Percentiles rank a stretch among this genome's conserved stretches.
These are phyloP conservation scores for Heteromyza rotundicornis DNA, from an alignment of 2,888 invertebrate genomes.

Conservation along the genomic window DNA sequence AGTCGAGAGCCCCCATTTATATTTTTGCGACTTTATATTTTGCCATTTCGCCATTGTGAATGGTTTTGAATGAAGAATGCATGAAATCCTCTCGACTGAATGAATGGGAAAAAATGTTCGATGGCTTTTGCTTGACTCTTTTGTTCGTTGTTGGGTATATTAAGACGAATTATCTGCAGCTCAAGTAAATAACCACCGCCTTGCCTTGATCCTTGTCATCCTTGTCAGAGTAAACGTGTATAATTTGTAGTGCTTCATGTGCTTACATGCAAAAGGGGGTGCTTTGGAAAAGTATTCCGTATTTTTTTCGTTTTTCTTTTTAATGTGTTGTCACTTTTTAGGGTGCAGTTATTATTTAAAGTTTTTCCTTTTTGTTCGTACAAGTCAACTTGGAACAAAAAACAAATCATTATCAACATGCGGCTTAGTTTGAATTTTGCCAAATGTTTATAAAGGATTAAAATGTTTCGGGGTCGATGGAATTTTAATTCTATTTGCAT, in stretches of 20 bases:
- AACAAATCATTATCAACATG: background rate
- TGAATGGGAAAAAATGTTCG: constrained; percentile 4
- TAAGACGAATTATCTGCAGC: constrained; percentile 10
- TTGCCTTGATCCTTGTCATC: constrained; percentile 2
- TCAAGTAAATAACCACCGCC: constrained; percentile 5
- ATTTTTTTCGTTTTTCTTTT: too few relatives aligned
- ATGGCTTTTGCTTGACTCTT: too few relatives aligned
- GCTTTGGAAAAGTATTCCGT: too few relatives aligned
- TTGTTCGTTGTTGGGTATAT: constrained; percentile 5
- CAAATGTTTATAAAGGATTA: too few relatives aligned
- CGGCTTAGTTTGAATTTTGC: background rate
- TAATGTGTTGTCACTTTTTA: background rate
- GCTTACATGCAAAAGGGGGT: background rate
- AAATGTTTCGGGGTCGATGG: too few relatives aligned
- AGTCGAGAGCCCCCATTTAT: background rate
- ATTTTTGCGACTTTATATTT: background rate
- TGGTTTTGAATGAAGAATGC: background rate
- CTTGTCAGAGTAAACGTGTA: background rate
- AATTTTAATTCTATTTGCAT: too few relatives aligned
- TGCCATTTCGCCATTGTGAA: constrained; percentile 1
- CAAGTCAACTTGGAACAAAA: background rate
- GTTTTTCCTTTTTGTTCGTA: too few relatives aligned
- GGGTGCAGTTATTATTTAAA: background rate
- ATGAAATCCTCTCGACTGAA: background rate
- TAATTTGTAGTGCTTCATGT: constrained; percentile 1